Conservation (phyloP, 1,140 invertebrate species). For the Mylabris phalerata region DNA sequence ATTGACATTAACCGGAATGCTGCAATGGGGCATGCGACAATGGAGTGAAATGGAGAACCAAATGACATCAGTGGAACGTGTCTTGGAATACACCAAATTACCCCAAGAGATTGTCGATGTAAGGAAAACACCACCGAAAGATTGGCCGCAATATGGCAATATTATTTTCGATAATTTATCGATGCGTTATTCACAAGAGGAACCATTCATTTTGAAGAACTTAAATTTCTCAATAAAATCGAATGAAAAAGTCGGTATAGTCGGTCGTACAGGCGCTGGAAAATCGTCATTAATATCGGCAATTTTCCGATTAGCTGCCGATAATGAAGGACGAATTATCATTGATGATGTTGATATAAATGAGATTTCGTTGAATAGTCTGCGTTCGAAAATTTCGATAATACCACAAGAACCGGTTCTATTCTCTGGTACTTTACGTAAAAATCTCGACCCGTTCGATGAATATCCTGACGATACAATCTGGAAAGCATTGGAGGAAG, state of each 20-base stretch:
- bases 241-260: slow-evolving; percentile 65
- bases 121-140: slow-evolving; percentile 60
- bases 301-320: slow-evolving; percentile 54
- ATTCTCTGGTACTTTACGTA: slow-evolving; percentile 62
- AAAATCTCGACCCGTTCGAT: slow-evolving; percentile 80
- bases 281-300: slow-evolving; percentile 69
- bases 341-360: slow-evolving; percentile 44
- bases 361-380: slow-evolving; percentile 55
- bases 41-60: slow-evolving; percentile 71
- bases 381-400: slow-evolving; percentile 65
- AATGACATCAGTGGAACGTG: slow-evolving; percentile 73
- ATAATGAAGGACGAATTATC: slow-evolving; percentile 19
- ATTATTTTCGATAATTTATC: slow-evolving; percentile 57
- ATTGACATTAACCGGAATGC: slow-evolving; percentile 68
- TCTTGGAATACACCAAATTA: slow-evolving; percentile 63
- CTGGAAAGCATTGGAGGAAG: slow-evolving; percentile 73
- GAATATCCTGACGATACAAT: slow-evolving; percentile 63
- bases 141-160: slow-evolving; percentile 65
- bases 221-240: slow-evolving; percentile 41
- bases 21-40: slow-evolving; percentile 75
- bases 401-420: slow-evolving; percentile 61
- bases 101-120: slow-evolving; percentile 59
- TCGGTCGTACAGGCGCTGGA: slow-evolving; percentile 70
- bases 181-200: slow-evolving; percentile 45
- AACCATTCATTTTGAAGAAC: slow-evolving; percentile 48